Percentiles rank a stretch among this genome's conserved stretches.
Evolutionary conservation across 2,113 vertebrate genomes (phyloP).

Genomic region (Xiphorhynchus elegans): DNA sequence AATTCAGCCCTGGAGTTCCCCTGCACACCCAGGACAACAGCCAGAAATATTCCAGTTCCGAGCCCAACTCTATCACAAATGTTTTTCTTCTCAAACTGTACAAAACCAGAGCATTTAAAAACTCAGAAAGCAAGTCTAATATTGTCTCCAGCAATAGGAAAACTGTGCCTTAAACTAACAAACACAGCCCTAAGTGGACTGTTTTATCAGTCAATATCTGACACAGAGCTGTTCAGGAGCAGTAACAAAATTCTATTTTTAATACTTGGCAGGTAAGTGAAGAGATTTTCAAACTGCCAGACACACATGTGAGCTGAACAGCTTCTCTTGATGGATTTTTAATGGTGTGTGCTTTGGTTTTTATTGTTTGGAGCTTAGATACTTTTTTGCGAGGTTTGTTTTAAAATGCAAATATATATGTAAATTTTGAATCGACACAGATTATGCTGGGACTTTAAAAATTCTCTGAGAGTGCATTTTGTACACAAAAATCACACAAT

Average conservation of each 20-base stretch:
- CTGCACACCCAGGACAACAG: not conserved
- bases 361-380: slow-evolving; percentile 68
- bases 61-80: not conserved
- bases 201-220: not conserved
- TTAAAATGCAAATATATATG: slow-evolving; percentile 70
- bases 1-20: not conserved
- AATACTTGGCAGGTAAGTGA: slow-evolving; percentile 56
- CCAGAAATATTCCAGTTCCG: not conserved
- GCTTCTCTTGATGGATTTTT: slow-evolving; percentile 71
- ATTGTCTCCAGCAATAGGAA: not conserved
- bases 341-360: slow-evolving; percentile 63
- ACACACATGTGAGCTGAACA: slow-evolving; percentile 54
- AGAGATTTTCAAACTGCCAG: slow-evolving; percentile 62
- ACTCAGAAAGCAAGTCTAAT: not conserved
- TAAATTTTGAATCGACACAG: slow-evolving; percentile 53
- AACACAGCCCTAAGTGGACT: not conserved
- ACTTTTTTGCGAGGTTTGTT: slow-evolving; percentile 70
- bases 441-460: slow-evolving; percentile 44
- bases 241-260: slow-evolving; percentile 33
- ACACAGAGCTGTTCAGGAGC: not conserved
- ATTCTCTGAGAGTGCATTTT: slow-evolving; percentile 4
- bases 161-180: not conserved
- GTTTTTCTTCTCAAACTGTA: not conserved
- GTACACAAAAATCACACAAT: slow-evolving; percentile 29
- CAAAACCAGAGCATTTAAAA: not conserved